Evolutionary conservation across 2,113 vertebrate species (phyloP).

Genomic region (Neotoma lepida): DNA sequence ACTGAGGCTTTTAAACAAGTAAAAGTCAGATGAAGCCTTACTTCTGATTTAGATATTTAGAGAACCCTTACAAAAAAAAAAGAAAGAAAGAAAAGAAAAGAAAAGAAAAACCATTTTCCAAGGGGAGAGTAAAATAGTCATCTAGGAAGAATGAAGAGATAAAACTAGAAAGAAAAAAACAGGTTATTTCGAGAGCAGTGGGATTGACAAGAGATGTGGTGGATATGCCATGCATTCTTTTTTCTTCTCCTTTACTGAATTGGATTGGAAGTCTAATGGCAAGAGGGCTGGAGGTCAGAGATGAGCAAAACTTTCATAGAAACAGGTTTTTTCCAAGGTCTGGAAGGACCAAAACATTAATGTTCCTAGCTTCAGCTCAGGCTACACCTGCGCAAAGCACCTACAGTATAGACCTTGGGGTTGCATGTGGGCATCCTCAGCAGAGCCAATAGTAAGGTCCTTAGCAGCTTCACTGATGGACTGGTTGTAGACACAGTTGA

Average conservation of each 20-base stretch:
- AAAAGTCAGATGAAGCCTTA: not conserved
- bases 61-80: not conserved
- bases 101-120: not conserved
- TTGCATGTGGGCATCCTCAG: rapidly evolving
- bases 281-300: not conserved
- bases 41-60: not conserved
- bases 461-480: not conserved
- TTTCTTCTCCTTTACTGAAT: not conserved
- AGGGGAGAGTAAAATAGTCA: not conserved
- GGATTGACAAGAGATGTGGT: not conserved
- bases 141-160: not conserved
- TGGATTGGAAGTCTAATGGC: not conserved
- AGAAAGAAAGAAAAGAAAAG: not conserved
- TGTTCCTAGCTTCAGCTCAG: not conserved
- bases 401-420: not conserved
- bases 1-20: not conserved
- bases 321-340: not conserved
- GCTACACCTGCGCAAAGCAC: not conserved
- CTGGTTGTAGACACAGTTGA: not conserved
- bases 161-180: not conserved
- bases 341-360: not conserved
- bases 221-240: no score
- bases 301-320: not conserved
- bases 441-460: not conserved
- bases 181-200: not conserved